Percentiles rank a stretch among this genome's conserved stretches.
phyloP scores from a whole-genome alignment of 1,140 invertebrate genomes.

The Penaeus chinensis region DNA sequence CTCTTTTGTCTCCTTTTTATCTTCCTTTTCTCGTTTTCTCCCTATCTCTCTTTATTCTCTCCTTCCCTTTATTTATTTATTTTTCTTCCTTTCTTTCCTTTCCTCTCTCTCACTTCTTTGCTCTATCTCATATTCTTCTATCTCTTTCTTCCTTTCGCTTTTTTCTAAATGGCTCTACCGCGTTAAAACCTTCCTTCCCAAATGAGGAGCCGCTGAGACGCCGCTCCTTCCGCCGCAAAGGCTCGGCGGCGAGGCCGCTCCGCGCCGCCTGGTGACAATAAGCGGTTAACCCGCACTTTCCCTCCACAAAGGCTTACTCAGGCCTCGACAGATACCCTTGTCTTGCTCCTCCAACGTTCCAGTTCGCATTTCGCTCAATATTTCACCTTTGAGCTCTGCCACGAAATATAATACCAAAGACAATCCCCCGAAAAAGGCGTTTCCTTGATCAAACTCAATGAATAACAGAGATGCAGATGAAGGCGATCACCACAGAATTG shows the following conservation, averaged over 20 bases:
- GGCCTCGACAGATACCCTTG: no score
- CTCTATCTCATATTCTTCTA: slow-evolving; percentile 8
- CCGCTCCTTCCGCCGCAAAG: no score
- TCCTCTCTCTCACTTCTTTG: background rate
- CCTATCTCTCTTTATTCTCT: background rate
- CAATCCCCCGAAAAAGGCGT: no score
- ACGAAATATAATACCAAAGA: no score
- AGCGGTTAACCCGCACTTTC: no score
- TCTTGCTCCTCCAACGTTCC: no score
- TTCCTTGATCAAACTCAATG: no score
- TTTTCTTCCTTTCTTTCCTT: background rate
- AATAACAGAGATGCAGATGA: background rate
- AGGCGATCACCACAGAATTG: background rate
- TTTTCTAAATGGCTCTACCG: background rate
- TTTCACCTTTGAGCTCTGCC: no score
- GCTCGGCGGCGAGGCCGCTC: no score
- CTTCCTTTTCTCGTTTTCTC: background rate
- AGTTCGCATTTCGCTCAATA: no score
- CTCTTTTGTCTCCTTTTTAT: background rate
- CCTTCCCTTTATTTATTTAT: background rate
- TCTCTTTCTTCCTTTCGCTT: background rate
- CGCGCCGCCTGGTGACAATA: no score
- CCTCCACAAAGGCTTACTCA: no score
- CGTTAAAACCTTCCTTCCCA: background rate
- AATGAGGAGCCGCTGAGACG: background rate